Percentiles rank a stretch among this genome's conserved stretches.
These are phyloP conservation scores for Folsomia manolachei DNA, from an alignment of 2,888 invertebrate species.

Conservation along the genomic window DNA sequence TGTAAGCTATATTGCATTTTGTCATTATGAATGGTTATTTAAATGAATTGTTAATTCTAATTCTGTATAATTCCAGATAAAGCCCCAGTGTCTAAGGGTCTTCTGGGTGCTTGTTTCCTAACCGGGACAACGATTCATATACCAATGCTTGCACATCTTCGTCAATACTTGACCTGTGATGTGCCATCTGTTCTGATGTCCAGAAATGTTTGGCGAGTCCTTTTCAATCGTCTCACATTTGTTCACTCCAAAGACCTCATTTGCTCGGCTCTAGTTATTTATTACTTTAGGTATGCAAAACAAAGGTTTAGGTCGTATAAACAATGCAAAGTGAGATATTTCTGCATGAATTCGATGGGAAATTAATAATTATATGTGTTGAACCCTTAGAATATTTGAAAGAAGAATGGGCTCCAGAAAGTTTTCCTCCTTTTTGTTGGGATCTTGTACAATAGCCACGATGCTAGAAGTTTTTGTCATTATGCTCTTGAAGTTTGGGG, in stretches of 20 bases:
- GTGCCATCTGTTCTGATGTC: slow-evolving; percentile 54
- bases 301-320: neutral
- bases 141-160: slow-evolving; percentile 55
- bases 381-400: slow-evolving; percentile 57
- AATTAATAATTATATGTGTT: too few relatives aligned
- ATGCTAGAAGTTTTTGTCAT: slow-evolving; percentile 55
- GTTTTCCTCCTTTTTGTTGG: slow-evolving; percentile 56
- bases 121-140: slow-evolving; percentile 57
- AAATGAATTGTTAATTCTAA: slow-evolving; percentile 12
- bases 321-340: too few relatives aligned
- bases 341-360: too few relatives aligned
- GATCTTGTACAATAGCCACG: slow-evolving; percentile 55
- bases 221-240: slow-evolving; percentile 54
- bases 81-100: slow-evolving; percentile 57
- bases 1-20: slow-evolving; percentile 51
- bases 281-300: slow-evolving; percentile 55
- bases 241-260: slow-evolving; percentile 58
- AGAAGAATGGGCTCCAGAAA: slow-evolving; percentile 59
- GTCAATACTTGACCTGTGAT: slow-evolving; percentile 55
- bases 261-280: slow-evolving; percentile 58
- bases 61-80: slow-evolving; percentile 53
- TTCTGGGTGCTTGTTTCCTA: slow-evolving; percentile 56
- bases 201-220: slow-evolving; percentile 44
- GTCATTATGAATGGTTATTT: slow-evolving; percentile 8
- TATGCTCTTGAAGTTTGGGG: slow-evolving; percentile 52